Base-by-base conservation (phyloP, 2,113 vertebrate species). In the Chlorocebus sabaeus region DNA sequence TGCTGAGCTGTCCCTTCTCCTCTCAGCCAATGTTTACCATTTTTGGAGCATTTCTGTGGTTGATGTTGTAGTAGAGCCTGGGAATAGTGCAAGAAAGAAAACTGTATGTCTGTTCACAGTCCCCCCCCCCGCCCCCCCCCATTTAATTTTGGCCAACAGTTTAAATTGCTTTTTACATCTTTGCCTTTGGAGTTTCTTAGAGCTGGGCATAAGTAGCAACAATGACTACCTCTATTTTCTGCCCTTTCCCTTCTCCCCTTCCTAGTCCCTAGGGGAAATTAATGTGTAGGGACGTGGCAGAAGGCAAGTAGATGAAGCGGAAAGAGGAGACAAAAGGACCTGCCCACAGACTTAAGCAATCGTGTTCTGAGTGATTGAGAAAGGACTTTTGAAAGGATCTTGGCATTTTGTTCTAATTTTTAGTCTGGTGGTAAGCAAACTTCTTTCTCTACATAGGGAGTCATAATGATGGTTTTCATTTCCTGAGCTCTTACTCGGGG, bases 121-220 rank as follows among this genome's bases (percentile, higher is more conserved):
- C 27, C 61, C 13, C 13, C 25, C 35, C 17, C 30, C 6, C 5
- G 1, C 7, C 4, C 13, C 3, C 16, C 4, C 13, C n/a, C 16
- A 14, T 23, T 9, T 80, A 35, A n/a, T 87, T 93, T 73, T 89
- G 70, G 45, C 64, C 48, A 81, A 7, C 8, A 88, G 52, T 73
- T 70, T 64, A 76, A 38, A 45, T 89, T 48, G 64, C 30, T 85
- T 67, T 68, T 68, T 89, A 35, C 30, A 2, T 30, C 45, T 80
- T 75, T 67, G 89, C 45, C 57, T 70, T 82, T 75, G 52, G 11
- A 27, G 22, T 92, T 91, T 75, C 78, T 92, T 23, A 79, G 76
- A 67, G 35, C 3, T 20, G 40, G 45, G 43, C 2, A 23, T 45
- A 76, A 67, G 67, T 72, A 45, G 80, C 9, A 61, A 35, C 30